These are phyloP conservation scores for Tokudaia muenninki DNA, from an alignment of 2,797 vertebrate genomes.

Conservation along the genomic window DNA sequence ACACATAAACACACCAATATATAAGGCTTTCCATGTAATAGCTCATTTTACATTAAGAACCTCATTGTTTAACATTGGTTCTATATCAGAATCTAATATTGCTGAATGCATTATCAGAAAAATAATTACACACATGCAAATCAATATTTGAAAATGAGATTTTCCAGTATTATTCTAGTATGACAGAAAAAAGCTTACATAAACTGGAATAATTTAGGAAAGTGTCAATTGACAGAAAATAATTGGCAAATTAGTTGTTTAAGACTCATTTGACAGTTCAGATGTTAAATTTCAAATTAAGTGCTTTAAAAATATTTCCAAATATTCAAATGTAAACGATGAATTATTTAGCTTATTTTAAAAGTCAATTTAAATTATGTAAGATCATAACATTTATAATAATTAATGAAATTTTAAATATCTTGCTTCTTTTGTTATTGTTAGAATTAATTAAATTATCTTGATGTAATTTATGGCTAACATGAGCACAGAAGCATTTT, in stretches of 20 bases:
- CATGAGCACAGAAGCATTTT: neutral
- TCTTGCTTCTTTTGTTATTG: neutral
- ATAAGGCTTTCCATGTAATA: neutral
- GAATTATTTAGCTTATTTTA: neutral
- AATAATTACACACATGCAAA: neutral
- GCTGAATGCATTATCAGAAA: neutral
- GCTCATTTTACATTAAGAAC: neutral
- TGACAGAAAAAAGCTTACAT: neutral
- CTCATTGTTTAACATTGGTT: neutral
- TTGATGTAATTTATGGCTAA: neutral
- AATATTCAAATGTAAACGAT: neutral
- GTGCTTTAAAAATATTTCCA: neutral
- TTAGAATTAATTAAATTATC: neutral
- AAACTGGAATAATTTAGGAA: neutral
- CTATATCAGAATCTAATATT: neutral
- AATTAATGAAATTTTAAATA: neutral
- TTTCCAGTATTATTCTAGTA: neutral
- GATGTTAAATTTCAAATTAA: neutral
- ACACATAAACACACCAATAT: neutral
- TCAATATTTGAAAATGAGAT: neutral
- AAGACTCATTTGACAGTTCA: neutral
- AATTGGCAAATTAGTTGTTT: neutral
- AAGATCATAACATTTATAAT: neutral
- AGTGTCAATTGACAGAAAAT: neutral
- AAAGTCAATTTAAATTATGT: neutral